A percentile compares a stretch with the other conserved stretches of the same genome.
Evolutionary conservation across 2,888 invertebrate genomes (phyloP).

Genomic region (Cosmia pyralina): DNA sequence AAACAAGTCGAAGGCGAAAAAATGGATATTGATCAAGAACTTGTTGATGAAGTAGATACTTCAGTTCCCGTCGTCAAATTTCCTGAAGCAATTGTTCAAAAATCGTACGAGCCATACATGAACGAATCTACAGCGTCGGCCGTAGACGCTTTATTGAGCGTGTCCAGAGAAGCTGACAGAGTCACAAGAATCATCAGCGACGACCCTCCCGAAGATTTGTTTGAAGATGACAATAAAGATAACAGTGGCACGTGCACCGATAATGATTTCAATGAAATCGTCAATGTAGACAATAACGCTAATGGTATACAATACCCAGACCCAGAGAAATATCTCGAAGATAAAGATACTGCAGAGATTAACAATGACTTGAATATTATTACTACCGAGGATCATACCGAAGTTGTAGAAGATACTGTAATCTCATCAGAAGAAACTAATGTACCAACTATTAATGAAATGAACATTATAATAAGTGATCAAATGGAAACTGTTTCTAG

Average conservation of each 20-base stretch:
- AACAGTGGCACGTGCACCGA: slow-evolving; percentile 60
- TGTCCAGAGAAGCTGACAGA: slow-evolving; percentile 84
- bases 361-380: slow-evolving; percentile 51
- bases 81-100: slow-evolving; percentile 59
- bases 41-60: slow-evolving; percentile 29
- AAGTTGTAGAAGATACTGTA: slow-evolving; percentile 47
- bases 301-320: slow-evolving; percentile 47
- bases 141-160: slow-evolving; percentile 86
- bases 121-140: slow-evolving; percentile 86
- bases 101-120: slow-evolving; percentile 74
- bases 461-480: slow-evolving; percentile 35
- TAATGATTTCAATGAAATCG: slow-evolving; percentile 71
- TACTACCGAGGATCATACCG: slow-evolving; percentile 32
- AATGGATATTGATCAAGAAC: slow-evolving; percentile 25
- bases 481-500: slow-evolving; percentile 28
- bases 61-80: slow-evolving; percentile 50
- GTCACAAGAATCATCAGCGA: slow-evolving; percentile 84
- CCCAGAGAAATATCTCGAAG: slow-evolving; percentile 49
- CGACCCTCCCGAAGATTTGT: slow-evolving; percentile 86
- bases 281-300: slow-evolving; percentile 51
- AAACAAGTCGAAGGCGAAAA: slow-evolving; percentile 14
- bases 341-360: slow-evolving; percentile 38
- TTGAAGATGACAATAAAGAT: slow-evolving; percentile 86
- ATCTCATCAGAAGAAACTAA: slow-evolving; percentile 27
- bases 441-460: slow-evolving; percentile 20